A percentile compares a stretch with the other conserved stretches of the same genome.
phyloP scores from a whole-genome alignment of 1,140 invertebrate genomes.

The Drosophila mauritiana region DNA sequence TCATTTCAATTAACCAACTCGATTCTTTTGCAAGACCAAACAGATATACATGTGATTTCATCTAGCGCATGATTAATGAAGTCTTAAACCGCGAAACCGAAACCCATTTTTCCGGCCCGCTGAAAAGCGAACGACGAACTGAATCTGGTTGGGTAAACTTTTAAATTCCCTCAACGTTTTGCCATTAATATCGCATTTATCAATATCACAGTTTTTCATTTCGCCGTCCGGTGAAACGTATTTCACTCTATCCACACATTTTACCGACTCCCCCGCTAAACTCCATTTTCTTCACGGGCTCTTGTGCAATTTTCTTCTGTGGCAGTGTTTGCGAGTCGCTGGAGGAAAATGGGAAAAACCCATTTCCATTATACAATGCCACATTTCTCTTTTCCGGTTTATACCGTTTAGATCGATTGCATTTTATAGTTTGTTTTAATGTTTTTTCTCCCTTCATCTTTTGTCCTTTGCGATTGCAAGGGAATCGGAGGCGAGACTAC shows the following conservation, averaged over 20 bases:
- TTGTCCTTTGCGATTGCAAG: slow-evolving; percentile 40
- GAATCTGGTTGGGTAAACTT: slow-evolving; percentile 47
- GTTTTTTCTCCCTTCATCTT: slow-evolving; percentile 48
- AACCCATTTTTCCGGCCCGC: slow-evolving; percentile 59
- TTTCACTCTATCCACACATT: slow-evolving; percentile 59
- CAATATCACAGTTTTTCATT: slow-evolving; percentile 82
- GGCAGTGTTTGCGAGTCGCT: slow-evolving; percentile 29
- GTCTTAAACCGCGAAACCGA: slow-evolving; percentile 58
- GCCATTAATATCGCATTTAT: slow-evolving; percentile 81
- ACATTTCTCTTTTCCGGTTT: slow-evolving; percentile 77
- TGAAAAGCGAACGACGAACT: slow-evolving; percentile 1
- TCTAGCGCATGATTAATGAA: slow-evolving; percentile 59
- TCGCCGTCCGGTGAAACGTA: slow-evolving; percentile 65
- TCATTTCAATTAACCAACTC: slow-evolving; percentile 35
- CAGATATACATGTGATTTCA: not conserved
- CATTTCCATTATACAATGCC: slow-evolving; percentile 79
- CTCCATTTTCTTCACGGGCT: slow-evolving; percentile 14
- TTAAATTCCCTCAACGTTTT: slow-evolving; percentile 72
- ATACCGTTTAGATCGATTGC: slow-evolving; percentile 80
- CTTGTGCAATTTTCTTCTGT: slow-evolving; percentile 52
- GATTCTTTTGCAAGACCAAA: slow-evolving; percentile 2
- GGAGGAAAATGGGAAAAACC: slow-evolving; percentile 60
- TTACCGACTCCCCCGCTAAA: slow-evolving; percentile 5
- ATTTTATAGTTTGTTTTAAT: slow-evolving; percentile 83
- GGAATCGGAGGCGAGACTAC: slow-evolving; percentile 16